These are phyloP conservation scores for Chaetorhynchus papuensis DNA, from an alignment of 2,113 vertebrate genomes.

Conservation along the genomic window DNA sequence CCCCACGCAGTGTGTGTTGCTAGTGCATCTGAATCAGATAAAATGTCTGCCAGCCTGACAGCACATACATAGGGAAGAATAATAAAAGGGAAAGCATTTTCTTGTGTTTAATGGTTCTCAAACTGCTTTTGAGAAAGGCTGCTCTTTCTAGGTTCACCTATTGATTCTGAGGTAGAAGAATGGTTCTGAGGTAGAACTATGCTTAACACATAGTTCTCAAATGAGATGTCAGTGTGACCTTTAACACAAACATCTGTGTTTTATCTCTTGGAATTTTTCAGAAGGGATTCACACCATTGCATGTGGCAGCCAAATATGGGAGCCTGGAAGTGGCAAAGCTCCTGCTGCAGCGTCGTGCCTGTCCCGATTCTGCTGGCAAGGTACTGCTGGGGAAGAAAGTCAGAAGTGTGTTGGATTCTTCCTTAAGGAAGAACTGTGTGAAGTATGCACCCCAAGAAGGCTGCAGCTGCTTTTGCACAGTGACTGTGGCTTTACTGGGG, in stretches of 20 bases:
- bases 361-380: conserved; percentile 90
- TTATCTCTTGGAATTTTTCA: conserved; percentile 51
- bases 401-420: not conserved
- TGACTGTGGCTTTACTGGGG: not conserved
- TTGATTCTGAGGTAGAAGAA: not conserved
- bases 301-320: conserved; percentile 94
- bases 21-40: not conserved
- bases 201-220: not conserved
- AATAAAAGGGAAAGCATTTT: not conserved
- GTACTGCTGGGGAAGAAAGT: conserved; percentile 49
- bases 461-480: not conserved
- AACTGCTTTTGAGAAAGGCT: not conserved
- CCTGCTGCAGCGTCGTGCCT: conserved; percentile 85
- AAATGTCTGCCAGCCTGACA: not conserved
- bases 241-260: not conserved
- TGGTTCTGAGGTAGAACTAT: too few relatives aligned
- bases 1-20: not conserved
- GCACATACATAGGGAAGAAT: not conserved
- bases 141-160: not conserved
- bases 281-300: conserved; percentile 97
- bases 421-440: not conserved
- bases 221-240: not conserved
- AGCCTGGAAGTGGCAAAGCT: conserved; percentile 94
- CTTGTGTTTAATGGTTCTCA: not conserved
- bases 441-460: accelerated